Base-by-base conservation (phyloP, 53 echinoderm and acorn worm genomes). In the Temnopleurus reevesii region DNA sequence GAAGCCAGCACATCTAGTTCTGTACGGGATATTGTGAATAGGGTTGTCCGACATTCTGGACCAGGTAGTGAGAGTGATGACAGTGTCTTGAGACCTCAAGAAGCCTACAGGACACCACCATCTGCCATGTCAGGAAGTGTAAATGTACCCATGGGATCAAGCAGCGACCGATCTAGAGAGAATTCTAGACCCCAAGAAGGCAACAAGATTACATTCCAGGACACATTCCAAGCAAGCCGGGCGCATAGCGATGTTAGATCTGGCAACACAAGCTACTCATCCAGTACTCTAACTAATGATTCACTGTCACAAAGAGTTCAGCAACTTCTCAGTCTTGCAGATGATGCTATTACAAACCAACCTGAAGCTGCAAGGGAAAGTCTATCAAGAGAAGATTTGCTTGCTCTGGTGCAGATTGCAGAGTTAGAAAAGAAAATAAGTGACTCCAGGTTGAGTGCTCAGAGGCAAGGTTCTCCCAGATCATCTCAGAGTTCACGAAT, bases 1-100 rank as follows among this genome's bases (percentile, higher is more conserved):
- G 96, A 96, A 27, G 92, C 91, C 51, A 99, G 99, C 61, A 99
- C 99, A 7, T 99, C 99, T 18, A 99, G 99, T 76, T 99, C 99
- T 55, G 98, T 99, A 0, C 91, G 93, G 86, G 93, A 92, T 47
- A 99, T 99, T 51, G 96, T 99, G 59, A 91, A 94, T 19, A 92
- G 95, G 46, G 96, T 99, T 10, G 55, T 90, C 81, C 76, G 90
- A 33, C 92, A 86, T 34, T 60, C 86, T 23, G 85, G 56, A 35
- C 41, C 93, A 29, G 93, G 93, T 58, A 76, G 71, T 81, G 96
- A 93, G 19, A 90, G 91, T 34, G 91, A 81, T 53, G 64, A 77
- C 45, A 88, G 84, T 46, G 51, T 65, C 9, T 7, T 26, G 3
- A 31, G 18, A 21, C 34, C 29, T 26, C 65, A 87, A 28, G 88